Conservation (phyloP, 2,113 vertebrate genomes). For the Lynx canadensis region DNA sequence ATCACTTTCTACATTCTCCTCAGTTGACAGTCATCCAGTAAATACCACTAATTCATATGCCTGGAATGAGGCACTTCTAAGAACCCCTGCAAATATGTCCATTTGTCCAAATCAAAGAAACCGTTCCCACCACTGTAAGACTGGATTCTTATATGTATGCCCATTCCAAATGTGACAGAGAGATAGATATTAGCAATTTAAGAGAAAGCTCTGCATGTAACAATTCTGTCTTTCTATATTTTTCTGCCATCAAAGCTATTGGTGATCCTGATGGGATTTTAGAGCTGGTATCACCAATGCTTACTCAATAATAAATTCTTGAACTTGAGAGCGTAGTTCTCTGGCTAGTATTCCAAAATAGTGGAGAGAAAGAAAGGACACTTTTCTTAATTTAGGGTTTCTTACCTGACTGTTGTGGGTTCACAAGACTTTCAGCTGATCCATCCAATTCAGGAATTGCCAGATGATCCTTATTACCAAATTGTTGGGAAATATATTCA, state of each 20-base stretch:
- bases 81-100: not conserved
- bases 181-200: not conserved
- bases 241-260: not conserved
- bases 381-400: not conserved
- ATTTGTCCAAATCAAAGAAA: constrained; percentile 37
- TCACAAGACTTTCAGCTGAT: not conserved
- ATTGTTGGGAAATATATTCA: constrained; percentile 8
- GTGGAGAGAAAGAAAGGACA: not conserved
- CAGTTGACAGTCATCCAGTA: not conserved
- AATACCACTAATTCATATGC: not conserved
- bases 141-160: not conserved
- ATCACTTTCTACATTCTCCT: not conserved
- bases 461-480: not conserved
- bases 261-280: not conserved
- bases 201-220: not conserved
- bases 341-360: not conserved
- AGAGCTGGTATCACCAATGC: not conserved
- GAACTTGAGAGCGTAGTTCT: constrained; percentile 5
- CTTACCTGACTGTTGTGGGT: not conserved
- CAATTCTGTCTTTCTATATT: not conserved
- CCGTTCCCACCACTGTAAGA: not conserved
- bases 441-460: not conserved
- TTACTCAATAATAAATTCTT: constrained; percentile 21
- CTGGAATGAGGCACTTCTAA: not conserved
- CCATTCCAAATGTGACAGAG: constrained; percentile 6